phyloP scores from a whole-genome alignment of 2,113 vertebrate species.

The Corythornis cristatus region DNA sequence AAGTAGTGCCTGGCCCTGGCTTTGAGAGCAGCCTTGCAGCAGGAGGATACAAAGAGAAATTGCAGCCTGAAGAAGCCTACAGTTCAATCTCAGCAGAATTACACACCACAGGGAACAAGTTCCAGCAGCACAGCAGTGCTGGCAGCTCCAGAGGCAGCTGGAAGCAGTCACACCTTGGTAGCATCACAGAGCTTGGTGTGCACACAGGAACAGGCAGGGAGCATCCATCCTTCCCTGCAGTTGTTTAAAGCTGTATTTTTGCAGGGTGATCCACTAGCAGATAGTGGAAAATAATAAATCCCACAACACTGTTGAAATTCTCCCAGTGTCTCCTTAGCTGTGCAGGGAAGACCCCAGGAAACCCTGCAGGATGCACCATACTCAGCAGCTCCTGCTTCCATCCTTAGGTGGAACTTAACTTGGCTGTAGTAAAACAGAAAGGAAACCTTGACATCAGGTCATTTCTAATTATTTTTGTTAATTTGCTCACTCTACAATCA shows the following conservation, averaged over 20 bases:
- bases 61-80: not conserved
- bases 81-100: not conserved
- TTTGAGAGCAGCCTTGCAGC: not conserved
- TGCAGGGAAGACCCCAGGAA: not conserved
- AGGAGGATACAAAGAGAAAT: not conserved
- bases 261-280: not conserved
- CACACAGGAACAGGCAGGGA: not conserved
- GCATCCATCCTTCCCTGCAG: not conserved
- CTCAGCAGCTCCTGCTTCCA: not conserved
- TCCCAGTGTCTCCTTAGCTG: not conserved
- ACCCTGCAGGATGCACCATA: accelerated
- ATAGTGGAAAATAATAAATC: not conserved
- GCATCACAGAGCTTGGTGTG: not conserved
- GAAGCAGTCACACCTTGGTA: not conserved
- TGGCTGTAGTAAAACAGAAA: not conserved
- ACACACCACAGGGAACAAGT: not conserved
- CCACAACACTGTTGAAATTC: not conserved
- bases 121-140: not conserved
- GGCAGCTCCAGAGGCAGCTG: not conserved
- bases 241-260: not conserved
- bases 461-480: not conserved
- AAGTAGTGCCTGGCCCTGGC: not conserved
- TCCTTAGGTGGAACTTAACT: not conserved
- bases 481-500: not conserved
- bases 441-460: accelerated